These are phyloP conservation scores for Graphium colonna DNA, from an alignment of 2,888 invertebrate species.

Conservation along the genomic window DNA sequence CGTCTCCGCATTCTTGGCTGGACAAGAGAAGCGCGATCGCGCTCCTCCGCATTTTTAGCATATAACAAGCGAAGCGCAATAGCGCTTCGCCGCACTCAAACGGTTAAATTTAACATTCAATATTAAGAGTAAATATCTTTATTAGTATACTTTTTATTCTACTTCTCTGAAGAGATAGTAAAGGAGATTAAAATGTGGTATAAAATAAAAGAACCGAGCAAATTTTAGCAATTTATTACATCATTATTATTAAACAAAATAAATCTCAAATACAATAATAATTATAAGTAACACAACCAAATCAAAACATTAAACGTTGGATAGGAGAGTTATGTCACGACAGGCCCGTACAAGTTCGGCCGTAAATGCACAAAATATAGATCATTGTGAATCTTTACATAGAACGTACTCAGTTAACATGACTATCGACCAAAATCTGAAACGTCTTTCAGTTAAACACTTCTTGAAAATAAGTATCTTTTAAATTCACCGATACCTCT, in stretches of 20 bases:
- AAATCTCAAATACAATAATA: constrained; percentile 78
- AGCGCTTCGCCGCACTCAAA: no score
- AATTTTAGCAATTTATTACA: constrained; percentile 77
- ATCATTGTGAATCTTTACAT: constrained; percentile 40
- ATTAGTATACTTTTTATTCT: no score
- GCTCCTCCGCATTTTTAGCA: no score
- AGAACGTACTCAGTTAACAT: constrained; percentile 40
- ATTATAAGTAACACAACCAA: constrained; percentile 79
- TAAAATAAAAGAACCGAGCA: constrained; percentile 29
- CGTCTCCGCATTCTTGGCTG: no score
- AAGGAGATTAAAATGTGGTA: constrained; percentile 13
- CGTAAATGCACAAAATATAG: constrained; percentile 66
- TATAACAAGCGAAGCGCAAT: no score
- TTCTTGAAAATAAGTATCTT: no score
- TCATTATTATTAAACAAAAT: constrained; percentile 78
- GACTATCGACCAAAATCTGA: no score
- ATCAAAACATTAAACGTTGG: constrained; percentile 75
- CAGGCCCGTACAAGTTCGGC: constrained; percentile 47
- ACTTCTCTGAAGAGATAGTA: no score
- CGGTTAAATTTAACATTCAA: no score
- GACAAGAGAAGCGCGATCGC: no score
- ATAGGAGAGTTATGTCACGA: constrained; percentile 65
- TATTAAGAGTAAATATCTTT: neutral
- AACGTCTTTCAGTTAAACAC: no score
- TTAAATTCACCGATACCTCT: no score